Conservation (phyloP, 2,888 invertebrate species). For the Micoletzkya japonica region DNA sequence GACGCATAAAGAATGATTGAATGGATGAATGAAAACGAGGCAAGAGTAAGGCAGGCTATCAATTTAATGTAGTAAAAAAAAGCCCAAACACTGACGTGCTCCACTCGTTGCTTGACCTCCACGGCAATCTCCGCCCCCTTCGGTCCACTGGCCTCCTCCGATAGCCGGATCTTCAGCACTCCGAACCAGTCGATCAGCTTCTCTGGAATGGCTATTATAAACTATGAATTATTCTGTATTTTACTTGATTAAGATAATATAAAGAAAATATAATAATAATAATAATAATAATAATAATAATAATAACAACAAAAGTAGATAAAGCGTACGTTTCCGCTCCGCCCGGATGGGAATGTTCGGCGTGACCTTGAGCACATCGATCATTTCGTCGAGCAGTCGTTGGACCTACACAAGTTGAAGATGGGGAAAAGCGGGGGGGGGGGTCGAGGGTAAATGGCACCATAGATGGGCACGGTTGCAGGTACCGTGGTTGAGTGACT, state of each 20-base stretch:
- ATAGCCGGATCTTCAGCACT: conserved; percentile 10
- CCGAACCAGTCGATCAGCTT: conserved; percentile 26
- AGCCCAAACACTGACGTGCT: conserved; percentile 18
- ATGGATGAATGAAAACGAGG: too few species aligned
- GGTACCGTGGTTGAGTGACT: too few species aligned
- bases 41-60: too few species aligned
- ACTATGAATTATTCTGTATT: background rate
- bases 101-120: conserved; percentile 27
- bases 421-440: too few species aligned
- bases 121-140: conserved; percentile 18
- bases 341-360: conserved; percentile 23
- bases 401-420: too few species aligned
- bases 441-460: too few species aligned
- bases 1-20: background rate
- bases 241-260: background rate
- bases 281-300: background rate
- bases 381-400: conserved; percentile 1
- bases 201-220: conserved; percentile 8
- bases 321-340: conserved; percentile 16
- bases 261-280: background rate
- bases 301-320: background rate
- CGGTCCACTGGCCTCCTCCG: conserved; percentile 21
- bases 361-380: conserved; percentile 20
- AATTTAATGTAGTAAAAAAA: too few species aligned
- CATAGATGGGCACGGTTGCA: too few species aligned